Base-by-base conservation (phyloP, 2,888 invertebrate species). In the Diplazon laetatorius region DNA sequence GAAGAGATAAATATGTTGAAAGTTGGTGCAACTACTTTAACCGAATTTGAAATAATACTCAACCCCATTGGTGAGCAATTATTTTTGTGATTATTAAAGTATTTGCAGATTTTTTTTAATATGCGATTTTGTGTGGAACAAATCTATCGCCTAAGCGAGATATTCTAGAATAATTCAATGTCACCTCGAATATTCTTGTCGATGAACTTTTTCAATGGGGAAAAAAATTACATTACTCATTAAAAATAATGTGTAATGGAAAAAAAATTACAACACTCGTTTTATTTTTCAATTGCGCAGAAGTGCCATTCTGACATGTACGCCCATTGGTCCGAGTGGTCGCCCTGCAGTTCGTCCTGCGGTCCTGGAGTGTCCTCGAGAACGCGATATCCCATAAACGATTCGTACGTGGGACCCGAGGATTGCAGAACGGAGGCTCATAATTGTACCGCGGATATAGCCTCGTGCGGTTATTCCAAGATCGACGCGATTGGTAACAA, bases 261-360 rank as follows among this genome's bases (percentile, higher is more conserved):
- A n/a, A 12, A 48, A 39, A 14, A 8, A 25, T 37, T 35, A 20
- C 10, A 12, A 66, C 10, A 10, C 37, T 22, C n/a, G 42, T 39
- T 10, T 25, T 6, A 16, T 25, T 35, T 65, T 20, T 30, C 1
- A 9, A 22, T 30, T 44, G 50, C 44, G 14, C 72, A 92, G 91
- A 88, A 87, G 46, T 91, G 91, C 77, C 91, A 92, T 0, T 80
- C 82, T 48, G 93, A 94, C 62, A 91, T 91, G 14, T 92, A 93
- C 72, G 92, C 92, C 0, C 89, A 91, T 16, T 98, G 98, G 98
- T 95, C 96, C 77, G 95, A 95, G 83, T 98, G 98, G 98, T 96
- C 96, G 70, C 96, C 97, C 0, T 98, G 98, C 91, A 95, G 96
- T 44, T 96, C 96, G 0, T 94, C 96, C 9, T 98, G 98, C 89